Conservation (phyloP, 2,888 invertebrate species). For the Drosophila pseudotakahashii region DNA sequence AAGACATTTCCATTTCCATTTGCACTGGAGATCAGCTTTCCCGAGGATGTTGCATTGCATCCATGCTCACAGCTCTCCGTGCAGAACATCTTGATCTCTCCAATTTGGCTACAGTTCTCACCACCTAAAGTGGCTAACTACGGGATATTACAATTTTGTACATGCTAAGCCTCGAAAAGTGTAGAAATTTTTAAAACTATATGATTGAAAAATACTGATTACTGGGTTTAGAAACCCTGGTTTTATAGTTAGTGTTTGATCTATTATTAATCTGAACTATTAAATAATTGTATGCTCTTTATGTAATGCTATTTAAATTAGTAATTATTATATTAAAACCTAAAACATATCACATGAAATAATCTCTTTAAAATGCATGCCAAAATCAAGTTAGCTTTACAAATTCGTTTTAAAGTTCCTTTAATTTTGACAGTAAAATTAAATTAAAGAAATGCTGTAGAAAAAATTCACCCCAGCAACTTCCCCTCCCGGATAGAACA, state of each 20-base stretch:
- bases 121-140: slow-evolving; percentile 14
- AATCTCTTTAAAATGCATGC: no score
- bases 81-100: slow-evolving; percentile 55
- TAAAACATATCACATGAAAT: no score
- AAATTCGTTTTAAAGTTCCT: background rate
- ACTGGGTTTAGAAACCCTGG: no score
- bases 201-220: background rate
- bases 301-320: no score
- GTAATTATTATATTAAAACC: no score
- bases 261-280: no score
- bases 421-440: background rate
- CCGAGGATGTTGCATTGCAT: slow-evolving; percentile 41
- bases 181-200: background rate
- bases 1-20: slow-evolving; percentile 4
- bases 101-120: no score
- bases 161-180: background rate
- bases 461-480: no score
- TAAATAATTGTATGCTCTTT: no score
- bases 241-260: no score
- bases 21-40: slow-evolving; percentile 13
- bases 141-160: slow-evolving; percentile 11
- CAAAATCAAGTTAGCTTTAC: background rate
- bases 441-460: background rate
- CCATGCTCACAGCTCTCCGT: slow-evolving; percentile 57
- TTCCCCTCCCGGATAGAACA: background rate